Conservation (phyloP, 2,113 vertebrate genomes). For the Lepus timidus region DNA sequence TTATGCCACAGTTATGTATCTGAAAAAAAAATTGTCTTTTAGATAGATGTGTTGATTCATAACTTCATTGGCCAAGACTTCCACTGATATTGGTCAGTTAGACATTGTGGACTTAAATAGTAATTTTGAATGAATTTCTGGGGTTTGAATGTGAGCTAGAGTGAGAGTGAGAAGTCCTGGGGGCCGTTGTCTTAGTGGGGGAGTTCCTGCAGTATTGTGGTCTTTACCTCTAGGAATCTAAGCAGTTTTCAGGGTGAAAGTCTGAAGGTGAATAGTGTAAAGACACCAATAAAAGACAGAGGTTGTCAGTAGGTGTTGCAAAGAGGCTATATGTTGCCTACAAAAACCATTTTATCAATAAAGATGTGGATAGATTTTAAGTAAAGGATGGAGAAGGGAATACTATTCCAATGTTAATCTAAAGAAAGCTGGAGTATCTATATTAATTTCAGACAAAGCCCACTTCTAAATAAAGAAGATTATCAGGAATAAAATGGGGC, state of each 20-base stretch:
- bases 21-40: slow-evolving; percentile 35
- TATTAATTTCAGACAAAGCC: slow-evolving; percentile 26
- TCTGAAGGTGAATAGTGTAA: background rate
- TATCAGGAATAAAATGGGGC: background rate
- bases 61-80: background rate
- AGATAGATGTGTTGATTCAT: background rate
- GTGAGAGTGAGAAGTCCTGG: background rate
- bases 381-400: background rate
- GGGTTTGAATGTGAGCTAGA: background rate
- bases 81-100: background rate
- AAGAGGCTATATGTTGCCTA: background rate
- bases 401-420: background rate
- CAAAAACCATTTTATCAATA: background rate
- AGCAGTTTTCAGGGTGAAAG: background rate
- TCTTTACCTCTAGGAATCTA: background rate
- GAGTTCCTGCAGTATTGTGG: background rate
- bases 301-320: background rate
- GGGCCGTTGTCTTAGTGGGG: background rate
- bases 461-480: background rate
- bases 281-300: background rate
- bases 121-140: slow-evolving; percentile 14
- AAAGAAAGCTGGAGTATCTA: slow-evolving; percentile 24
- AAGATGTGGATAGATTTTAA: background rate
- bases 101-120: background rate
- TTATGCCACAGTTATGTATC: background rate